Conservation (phyloP, 1,140 invertebrate species). For the Drosophila ficusphila region DNA sequence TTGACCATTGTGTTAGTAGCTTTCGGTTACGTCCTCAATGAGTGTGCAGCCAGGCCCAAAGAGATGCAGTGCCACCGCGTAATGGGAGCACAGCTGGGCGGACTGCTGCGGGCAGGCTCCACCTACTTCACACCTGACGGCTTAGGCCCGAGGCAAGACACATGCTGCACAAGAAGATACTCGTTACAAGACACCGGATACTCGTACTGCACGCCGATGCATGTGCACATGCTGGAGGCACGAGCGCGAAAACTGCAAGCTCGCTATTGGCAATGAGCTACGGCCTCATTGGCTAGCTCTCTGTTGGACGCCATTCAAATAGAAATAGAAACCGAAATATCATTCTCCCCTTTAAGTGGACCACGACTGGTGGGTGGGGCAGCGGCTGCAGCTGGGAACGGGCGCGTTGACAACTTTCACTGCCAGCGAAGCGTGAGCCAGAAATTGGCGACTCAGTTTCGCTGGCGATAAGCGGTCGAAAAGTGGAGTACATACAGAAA, state of each 20-base stretch:
- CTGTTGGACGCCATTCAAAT: slow-evolving; percentile 28
- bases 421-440: slow-evolving; percentile 31
- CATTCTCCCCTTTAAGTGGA: slow-evolving; percentile 23
- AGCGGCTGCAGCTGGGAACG: background rate
- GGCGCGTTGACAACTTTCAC: slow-evolving; percentile 39
- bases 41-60: slow-evolving; percentile 14
- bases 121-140: slow-evolving; percentile 45
- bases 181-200: slow-evolving; percentile 21
- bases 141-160: slow-evolving; percentile 11
- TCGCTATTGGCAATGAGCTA: slow-evolving; percentile 16
- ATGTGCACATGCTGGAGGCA: slow-evolving; percentile 27
- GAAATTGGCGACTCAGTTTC: slow-evolving; percentile 36
- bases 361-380: slow-evolving; percentile 17
- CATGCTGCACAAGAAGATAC: slow-evolving; percentile 19
- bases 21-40: background rate
- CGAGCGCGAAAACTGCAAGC: slow-evolving; percentile 22
- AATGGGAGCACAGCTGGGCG: slow-evolving; percentile 1
- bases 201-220: slow-evolving; percentile 2
- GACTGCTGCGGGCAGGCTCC: slow-evolving; percentile 17
- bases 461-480: slow-evolving; percentile 9
- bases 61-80: background rate
- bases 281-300: slow-evolving; percentile 31
- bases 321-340: slow-evolving; percentile 42
- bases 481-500: slow-evolving; percentile 19
- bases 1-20: background rate